These are phyloP conservation scores for Brachionus angularis DNA, from an alignment of 1,140 invertebrate species.

Conservation along the genomic window DNA sequence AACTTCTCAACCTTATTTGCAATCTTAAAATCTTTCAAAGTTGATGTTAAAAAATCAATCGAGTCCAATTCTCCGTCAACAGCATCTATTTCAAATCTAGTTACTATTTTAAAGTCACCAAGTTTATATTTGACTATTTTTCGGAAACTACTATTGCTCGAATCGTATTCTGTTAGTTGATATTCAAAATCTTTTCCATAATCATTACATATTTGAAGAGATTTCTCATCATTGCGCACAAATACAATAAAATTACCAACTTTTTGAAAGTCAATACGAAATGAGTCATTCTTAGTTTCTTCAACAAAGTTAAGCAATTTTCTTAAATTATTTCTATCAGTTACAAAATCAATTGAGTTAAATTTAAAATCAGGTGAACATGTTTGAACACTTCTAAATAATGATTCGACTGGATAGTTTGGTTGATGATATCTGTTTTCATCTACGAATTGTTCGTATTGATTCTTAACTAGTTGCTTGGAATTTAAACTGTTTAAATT, in stretches of 20 bases:
- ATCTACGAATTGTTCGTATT: background rate
- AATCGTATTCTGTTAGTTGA: background rate
- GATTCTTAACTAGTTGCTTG: background rate
- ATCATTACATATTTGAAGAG: background rate
- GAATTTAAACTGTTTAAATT: background rate
- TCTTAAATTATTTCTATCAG: conserved; percentile 32
- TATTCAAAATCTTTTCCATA: conserved; percentile 29
- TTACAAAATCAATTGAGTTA: background rate
- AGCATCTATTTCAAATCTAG: conserved; percentile 4
- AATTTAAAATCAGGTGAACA: conserved; percentile 3
- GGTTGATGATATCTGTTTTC: conserved; percentile 2
- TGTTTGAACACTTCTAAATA: background rate
- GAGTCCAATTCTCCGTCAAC: background rate
- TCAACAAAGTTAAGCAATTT: background rate
- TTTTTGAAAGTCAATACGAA: conserved; percentile 20
- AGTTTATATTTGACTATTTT: background rate
- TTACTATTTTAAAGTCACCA: background rate
- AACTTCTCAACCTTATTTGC: too few species aligned
- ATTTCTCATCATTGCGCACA: background rate
- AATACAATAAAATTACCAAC: conserved; percentile 1
- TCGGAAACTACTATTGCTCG: background rate
- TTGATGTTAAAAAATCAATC: too few species aligned
- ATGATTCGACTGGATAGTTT: background rate
- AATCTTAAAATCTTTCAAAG: too few species aligned
- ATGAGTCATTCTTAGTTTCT: background rate